A percentile compares a stretch with the other conserved stretches of the same genome.
Conservation (phyloP, 2,113 vertebrate species). For the Corythaeola cristata region DNA sequence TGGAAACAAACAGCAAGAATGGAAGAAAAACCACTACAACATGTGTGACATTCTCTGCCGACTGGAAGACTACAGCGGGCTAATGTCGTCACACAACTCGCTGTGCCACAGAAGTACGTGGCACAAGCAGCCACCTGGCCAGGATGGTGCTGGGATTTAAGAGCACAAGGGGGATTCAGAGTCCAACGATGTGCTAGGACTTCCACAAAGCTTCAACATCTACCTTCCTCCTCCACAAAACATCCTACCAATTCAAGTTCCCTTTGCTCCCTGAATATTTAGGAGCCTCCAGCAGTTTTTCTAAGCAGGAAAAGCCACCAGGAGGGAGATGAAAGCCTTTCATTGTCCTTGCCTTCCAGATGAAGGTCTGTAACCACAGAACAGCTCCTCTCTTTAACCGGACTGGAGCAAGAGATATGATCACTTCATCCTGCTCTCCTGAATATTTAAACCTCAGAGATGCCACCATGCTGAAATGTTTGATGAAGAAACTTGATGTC, state of each 20-base stretch:
- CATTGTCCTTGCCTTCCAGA: neutral
- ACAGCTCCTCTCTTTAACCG: neutral
- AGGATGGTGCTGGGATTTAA: neutral
- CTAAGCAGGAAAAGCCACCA: neutral
- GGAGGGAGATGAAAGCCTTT: neutral
- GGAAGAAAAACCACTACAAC: neutral
- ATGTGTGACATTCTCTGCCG: accelerated
- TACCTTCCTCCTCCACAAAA: neutral
- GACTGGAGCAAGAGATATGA: neutral
- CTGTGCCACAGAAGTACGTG: accelerated
- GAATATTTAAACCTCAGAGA: neutral
- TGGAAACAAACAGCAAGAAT: neutral
- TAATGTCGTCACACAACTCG: accelerated
- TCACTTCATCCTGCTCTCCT: neutral
- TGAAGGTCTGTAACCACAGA: neutral
- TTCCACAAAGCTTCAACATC: neutral
- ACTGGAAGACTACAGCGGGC: neutral
- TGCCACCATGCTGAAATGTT: neutral
- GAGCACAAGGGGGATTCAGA: neutral
- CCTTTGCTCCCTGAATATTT: neutral
- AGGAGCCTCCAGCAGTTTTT: neutral
- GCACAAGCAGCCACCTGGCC: neutral
- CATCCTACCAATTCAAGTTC: neutral
- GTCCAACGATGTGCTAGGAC: neutral
- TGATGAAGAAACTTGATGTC: neutral